Evolutionary conservation across 1,140 invertebrate species (phyloP).

Genomic region (Micrasema minimum): DNA sequence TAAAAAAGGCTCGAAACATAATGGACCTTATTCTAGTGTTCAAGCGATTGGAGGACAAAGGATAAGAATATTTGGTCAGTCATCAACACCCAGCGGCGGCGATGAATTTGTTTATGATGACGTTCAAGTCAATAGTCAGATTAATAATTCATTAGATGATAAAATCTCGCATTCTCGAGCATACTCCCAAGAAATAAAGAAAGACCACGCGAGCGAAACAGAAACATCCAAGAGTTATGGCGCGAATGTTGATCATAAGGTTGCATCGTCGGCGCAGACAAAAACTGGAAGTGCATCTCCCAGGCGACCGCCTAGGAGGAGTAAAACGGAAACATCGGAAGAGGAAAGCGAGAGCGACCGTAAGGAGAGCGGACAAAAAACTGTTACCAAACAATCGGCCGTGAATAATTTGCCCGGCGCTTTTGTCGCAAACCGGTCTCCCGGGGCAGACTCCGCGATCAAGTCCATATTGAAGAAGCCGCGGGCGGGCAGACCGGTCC

Average conservation of each 20-base stretch:
- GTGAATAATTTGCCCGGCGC: constrained; percentile 48
- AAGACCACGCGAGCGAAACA: constrained; percentile 3
- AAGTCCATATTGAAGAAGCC: constrained; percentile 80
- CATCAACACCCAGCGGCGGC: constrained; percentile 56
- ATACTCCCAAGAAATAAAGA: constrained; percentile 3
- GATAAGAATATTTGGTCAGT: constrained; percentile 66
- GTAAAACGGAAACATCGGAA: constrained; percentile 53
- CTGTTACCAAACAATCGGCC: constrained; percentile 51
- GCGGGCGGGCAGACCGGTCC: constrained; percentile 56
- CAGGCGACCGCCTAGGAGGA: constrained; percentile 59
- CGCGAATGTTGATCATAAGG: constrained; percentile 6
- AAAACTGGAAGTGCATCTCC: constrained; percentile 51
- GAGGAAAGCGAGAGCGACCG: constrained; percentile 53
- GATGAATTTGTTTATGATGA: constrained; percentile 62
- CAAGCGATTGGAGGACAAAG: constrained; percentile 70
- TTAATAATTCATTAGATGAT: constrained; percentile 18
- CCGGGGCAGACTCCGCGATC: constrained; percentile 56
- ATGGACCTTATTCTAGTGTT: constrained; percentile 63
- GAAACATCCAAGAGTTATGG: not conserved
- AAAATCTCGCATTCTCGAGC: constrained; percentile 7
- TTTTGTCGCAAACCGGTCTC: constrained; percentile 50
- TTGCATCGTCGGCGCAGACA: not conserved
- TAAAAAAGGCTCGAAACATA: constrained; percentile 50
- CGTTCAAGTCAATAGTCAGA: constrained; percentile 56
- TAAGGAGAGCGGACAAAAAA: constrained; percentile 48